A percentile compares a stretch with the other conserved stretches of the same genome.
These are phyloP conservation scores for Drosophila trapezifrons DNA, from an alignment of 1,140 invertebrate species.

Conservation along the genomic window DNA sequence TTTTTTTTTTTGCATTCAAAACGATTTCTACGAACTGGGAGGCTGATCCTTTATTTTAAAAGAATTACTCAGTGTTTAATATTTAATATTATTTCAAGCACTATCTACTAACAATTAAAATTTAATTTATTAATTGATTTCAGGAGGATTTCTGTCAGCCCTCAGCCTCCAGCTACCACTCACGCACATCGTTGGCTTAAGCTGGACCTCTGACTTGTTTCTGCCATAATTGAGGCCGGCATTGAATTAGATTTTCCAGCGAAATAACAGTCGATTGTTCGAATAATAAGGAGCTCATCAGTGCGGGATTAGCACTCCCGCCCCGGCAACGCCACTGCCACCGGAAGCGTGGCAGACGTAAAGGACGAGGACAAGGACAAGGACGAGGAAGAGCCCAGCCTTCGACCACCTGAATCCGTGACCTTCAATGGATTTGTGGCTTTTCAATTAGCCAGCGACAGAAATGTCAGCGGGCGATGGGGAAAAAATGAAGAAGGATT, in stretches of 20 bases:
- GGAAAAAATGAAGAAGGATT: slow-evolving; percentile 25
- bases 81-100: too few relatives aligned
- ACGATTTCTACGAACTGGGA: too few relatives aligned
- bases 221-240: slow-evolving; percentile 5
- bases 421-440: slow-evolving; percentile 35
- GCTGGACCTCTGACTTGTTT: neutral
- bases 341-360: neutral
- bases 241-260: slow-evolving; percentile 9
- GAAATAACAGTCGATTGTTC: slow-evolving; percentile 19
- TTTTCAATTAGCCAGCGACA: slow-evolving; percentile 37
- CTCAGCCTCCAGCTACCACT: neutral
- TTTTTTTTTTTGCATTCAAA: too few relatives aligned
- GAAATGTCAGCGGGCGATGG: slow-evolving; percentile 16
- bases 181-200: slow-evolving; percentile 1
- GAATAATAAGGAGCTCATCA: slow-evolving; percentile 17
- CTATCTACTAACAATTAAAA: neutral
- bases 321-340: neutral
- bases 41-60: too few relatives aligned
- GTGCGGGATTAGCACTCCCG: slow-evolving; percentile 11
- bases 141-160: neutral
- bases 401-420: neutral
- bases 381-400: too few relatives aligned
- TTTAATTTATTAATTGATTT: slow-evolving; percentile 15
- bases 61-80: neutral
- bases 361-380: neutral